These are phyloP conservation scores for Desmophyllum pertusum DNA, from an alignment of 92 coral and sea anemone species.

Conservation along the genomic window DNA sequence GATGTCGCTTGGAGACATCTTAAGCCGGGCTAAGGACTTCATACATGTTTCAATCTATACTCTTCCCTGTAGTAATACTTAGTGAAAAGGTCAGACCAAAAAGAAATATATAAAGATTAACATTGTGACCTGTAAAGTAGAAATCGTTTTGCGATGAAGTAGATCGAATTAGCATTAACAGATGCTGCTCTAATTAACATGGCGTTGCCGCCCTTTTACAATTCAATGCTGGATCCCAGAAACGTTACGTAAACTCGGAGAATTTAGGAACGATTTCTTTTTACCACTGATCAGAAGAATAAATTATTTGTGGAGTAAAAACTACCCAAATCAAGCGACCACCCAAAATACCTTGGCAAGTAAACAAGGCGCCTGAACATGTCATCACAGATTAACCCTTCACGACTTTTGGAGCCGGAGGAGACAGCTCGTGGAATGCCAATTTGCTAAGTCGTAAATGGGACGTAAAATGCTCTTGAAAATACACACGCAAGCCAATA, in stretches of 20 bases:
- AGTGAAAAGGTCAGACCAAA: slow-evolving; percentile 28
- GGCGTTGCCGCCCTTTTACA: slow-evolving; percentile 14
- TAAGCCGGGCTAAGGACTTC: neutral
- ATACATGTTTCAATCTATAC: neutral
- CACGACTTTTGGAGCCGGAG: slow-evolving; percentile 42
- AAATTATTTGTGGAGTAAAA: neutral
- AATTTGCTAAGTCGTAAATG: slow-evolving; percentile 28
- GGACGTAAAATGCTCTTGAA: neutral
- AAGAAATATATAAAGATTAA: slow-evolving; percentile 25
- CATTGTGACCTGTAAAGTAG: slow-evolving; percentile 48
- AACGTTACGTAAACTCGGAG: neutral
- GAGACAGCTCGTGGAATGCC: slow-evolving; percentile 33
- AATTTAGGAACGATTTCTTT: neutral
- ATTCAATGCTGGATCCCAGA: neutral
- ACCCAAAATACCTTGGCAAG: slow-evolving; percentile 22
- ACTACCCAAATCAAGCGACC: slow-evolving; percentile 24
- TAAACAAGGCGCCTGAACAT: slow-evolving; percentile 45
- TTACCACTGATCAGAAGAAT: neutral
- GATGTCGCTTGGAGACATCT: slow-evolving; percentile 9
- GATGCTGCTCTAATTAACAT: neutral
- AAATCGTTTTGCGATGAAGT: slow-evolving; percentile 45
- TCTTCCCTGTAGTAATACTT: neutral
- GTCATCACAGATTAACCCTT: slow-evolving; percentile 49
- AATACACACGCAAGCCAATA: slow-evolving; percentile 22
- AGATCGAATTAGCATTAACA: neutral